A percentile compares a stretch with the other conserved stretches of the same genome.
These are phyloP conservation scores for Rhombomys opimus DNA, from an alignment of 2,113 vertebrate species.

Conservation along the genomic window DNA sequence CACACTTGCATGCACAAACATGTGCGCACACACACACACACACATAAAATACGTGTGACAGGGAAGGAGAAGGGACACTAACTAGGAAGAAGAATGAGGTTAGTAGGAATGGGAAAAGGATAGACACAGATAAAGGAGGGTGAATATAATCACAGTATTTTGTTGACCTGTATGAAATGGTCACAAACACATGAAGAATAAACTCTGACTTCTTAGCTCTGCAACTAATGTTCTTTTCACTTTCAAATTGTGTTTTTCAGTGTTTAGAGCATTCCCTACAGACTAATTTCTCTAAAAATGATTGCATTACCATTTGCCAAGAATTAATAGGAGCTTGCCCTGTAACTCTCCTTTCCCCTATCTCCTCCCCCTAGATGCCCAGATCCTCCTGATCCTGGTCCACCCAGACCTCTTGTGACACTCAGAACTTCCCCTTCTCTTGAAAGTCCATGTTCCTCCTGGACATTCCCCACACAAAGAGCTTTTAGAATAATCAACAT, in stretches of 20 bases:
- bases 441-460: neutral
- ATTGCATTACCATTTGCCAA: neutral
- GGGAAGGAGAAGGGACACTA: neutral
- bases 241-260: neutral
- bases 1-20: neutral
- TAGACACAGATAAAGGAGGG: too few species aligned
- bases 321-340: neutral
- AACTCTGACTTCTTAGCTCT: neutral
- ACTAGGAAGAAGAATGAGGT: neutral
- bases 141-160: neutral
- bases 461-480: neutral
- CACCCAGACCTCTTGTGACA: too few species aligned
- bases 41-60: neutral
- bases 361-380: neutral
- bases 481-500: neutral
- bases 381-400: too few species aligned
- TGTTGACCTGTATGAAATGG: neutral
- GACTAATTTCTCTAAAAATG: conserved; percentile 14
- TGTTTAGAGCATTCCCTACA: neutral
- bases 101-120: too few species aligned
- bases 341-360: neutral
- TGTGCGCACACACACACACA: neutral
- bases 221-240: neutral
- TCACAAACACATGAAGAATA: neutral
- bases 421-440: neutral